phyloP scores from a whole-genome alignment of 2,113 vertebrate species.

The Mixornis gularis region DNA sequence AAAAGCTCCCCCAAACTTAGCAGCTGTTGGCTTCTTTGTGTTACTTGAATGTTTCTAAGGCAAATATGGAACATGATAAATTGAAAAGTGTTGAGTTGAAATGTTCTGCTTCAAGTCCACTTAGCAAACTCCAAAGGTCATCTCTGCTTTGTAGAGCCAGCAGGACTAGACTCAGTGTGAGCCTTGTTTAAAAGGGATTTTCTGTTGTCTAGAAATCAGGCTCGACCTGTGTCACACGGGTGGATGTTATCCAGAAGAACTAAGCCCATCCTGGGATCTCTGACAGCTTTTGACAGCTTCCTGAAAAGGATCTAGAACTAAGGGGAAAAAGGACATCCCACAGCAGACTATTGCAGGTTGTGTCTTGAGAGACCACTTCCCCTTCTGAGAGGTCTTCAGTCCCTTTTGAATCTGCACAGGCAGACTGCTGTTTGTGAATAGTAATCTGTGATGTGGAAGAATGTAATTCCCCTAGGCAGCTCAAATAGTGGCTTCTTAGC shows the following conservation, averaged over 20 bases:
- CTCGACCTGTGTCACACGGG: background rate
- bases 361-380: background rate
- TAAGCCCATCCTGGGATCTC: background rate
- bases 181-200: background rate
- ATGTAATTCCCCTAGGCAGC: background rate
- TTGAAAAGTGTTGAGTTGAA: background rate
- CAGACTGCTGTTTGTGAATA: background rate
- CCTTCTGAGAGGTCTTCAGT: background rate
- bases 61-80: background rate
- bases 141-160: constrained; percentile 6
- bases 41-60: background rate
- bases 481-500: background rate
- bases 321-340: background rate
- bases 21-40: constrained; percentile 1
- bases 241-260: background rate
- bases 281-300: background rate
- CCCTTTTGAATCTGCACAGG: background rate
- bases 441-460: background rate
- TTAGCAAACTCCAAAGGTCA: constrained; percentile 36
- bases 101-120: constrained; percentile 1
- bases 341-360: background rate
- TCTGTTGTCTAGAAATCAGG: background rate
- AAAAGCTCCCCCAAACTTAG: background rate
- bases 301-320: background rate
- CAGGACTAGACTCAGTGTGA: background rate